A percentile compares a stretch with the other conserved stretches of the same genome.
Conservation (phyloP, 2,797 vertebrate genomes). For the Rhabdophis nuchalis region DNA sequence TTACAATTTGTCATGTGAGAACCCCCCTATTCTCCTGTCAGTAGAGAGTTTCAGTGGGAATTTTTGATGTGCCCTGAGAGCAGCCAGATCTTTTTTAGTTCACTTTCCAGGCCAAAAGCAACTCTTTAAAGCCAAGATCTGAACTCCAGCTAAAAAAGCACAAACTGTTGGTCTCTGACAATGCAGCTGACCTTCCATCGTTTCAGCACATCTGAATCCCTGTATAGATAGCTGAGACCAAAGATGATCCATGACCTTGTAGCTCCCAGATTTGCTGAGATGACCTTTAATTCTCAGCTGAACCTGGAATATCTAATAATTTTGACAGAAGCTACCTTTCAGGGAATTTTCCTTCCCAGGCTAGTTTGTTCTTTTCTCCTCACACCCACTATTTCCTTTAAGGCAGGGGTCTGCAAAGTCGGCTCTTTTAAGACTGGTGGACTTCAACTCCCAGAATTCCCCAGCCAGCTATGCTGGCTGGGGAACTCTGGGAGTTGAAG, state of each 20-base stretch:
- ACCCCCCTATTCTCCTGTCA: background rate
- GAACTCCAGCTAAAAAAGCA: background rate
- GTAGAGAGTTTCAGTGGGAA: background rate
- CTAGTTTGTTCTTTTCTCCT: slow-evolving; percentile 12
- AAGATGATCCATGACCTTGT: background rate
- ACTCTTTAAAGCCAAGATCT: background rate
- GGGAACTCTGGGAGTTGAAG: too few species aligned
- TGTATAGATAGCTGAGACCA: background rate
- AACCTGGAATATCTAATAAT: background rate
- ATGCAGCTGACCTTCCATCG: background rate
- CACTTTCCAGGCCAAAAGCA: background rate
- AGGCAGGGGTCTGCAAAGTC: too few species aligned
- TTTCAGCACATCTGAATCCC: background rate
- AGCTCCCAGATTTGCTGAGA: background rate
- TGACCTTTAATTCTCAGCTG: background rate
- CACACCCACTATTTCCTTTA: slow-evolving; percentile 26
- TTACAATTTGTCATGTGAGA: background rate
- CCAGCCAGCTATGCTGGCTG: too few species aligned
- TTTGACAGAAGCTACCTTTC: background rate
- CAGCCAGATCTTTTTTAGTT: background rate
- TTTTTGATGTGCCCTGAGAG: background rate
- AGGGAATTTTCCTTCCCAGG: slow-evolving; percentile 3
- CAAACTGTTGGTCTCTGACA: background rate
- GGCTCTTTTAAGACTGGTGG: too few species aligned
- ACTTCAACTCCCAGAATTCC: too few species aligned